A percentile compares a stretch with the other conserved stretches of the same genome.
Conservation (phyloP, 2,113 vertebrate species). For the Onychostoma macrolepis region DNA sequence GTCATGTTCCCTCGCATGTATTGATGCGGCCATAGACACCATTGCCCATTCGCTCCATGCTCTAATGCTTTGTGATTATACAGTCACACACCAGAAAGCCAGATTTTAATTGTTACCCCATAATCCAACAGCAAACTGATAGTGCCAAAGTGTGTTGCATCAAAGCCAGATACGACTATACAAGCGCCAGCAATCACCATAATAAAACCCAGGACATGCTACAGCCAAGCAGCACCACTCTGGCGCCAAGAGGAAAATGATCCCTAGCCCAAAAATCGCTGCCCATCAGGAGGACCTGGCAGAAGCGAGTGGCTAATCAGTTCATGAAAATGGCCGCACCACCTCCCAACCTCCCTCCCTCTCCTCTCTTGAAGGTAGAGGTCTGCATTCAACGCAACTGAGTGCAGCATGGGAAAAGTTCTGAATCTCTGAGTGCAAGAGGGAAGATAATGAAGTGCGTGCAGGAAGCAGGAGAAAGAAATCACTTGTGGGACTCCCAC, state of each 20-base stretch:
- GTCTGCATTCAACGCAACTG: background rate
- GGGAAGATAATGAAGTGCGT: background rate
- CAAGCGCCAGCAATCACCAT: constrained; percentile 56
- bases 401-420: background rate
- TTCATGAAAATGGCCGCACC: constrained; percentile 19
- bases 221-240: constrained; percentile 39
- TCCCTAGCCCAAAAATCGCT: constrained; percentile 47
- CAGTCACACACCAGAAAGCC: constrained; percentile 43
- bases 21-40: background rate
- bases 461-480: background rate
- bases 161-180: constrained; percentile 45
- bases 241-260: constrained; percentile 56
- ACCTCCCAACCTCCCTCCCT: constrained; percentile 18
- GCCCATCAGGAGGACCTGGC: constrained; percentile 54
- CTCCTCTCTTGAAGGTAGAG: background rate
- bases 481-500: background rate
- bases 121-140: constrained; percentile 56
- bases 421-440: background rate
- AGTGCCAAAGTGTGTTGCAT: constrained; percentile 51
- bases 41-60: constrained; percentile 15
- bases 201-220: constrained; percentile 52
- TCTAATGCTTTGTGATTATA: constrained; percentile 54
- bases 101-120: constrained; percentile 52
- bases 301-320: constrained; percentile 21
- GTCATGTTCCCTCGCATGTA: background rate